Conservation (phyloP, 2,888 invertebrate species). For the Campaea margaritaria region DNA sequence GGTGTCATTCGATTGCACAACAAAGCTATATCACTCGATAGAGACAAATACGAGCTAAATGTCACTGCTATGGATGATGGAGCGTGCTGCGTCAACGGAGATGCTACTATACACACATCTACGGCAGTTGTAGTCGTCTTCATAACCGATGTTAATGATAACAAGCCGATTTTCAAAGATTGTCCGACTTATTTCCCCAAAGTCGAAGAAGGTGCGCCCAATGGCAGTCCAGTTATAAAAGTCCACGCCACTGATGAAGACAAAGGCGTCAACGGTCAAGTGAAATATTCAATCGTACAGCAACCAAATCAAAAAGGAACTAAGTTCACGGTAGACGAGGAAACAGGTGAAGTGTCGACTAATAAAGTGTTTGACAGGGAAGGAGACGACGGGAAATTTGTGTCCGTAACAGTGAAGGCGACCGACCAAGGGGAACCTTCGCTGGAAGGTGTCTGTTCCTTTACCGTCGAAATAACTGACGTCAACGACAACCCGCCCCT, state of each 20-base stretch:
- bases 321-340: conserved; percentile 97
- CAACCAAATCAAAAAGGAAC: conserved; percentile 98
- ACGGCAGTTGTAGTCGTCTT: conserved; percentile 98
- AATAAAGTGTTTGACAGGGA: conserved; percentile 99
- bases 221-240: conserved; percentile 96
- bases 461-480: conserved; percentile 98
- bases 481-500: conserved; percentile 98
- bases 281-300: conserved; percentile 98
- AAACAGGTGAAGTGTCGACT: conserved; percentile 97
- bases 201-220: conserved; percentile 97
- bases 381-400: conserved; percentile 98
- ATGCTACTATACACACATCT: conserved; percentile 94
- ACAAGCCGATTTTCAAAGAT: conserved; percentile 97
- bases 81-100: conserved; percentile 96
- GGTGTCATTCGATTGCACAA: conserved; percentile 96
- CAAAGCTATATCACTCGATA: conserved; percentile 93
- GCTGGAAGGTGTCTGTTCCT: conserved; percentile 98
- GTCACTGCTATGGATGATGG: conserved; percentile 99
- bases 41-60: conserved; percentile 97
- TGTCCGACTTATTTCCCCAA: conserved; percentile 97
- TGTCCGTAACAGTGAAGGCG: conserved; percentile 98
- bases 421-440: conserved; percentile 99
- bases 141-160: conserved; percentile 98
- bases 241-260: conserved; percentile 98
- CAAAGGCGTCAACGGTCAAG: conserved; percentile 97